These are phyloP conservation scores for Nasonovia ribisnigri DNA, from an alignment of 2,888 invertebrate species.

Conservation along the genomic window DNA sequence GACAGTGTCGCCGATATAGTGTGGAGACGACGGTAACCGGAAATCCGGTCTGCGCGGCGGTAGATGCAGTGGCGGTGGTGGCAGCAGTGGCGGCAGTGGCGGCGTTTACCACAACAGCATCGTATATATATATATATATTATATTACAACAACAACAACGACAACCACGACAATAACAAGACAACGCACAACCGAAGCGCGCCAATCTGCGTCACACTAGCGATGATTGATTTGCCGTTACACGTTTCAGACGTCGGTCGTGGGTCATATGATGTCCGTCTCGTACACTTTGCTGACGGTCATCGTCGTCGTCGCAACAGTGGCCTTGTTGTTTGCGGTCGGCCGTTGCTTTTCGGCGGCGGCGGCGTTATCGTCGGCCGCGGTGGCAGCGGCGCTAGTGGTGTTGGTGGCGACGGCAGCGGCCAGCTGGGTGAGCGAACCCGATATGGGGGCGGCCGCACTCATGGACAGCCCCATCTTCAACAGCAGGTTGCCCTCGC, in stretches of 20 bases:
- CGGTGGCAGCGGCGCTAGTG: conserved; percentile 60
- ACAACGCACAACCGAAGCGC: background rate
- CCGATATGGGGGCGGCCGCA: conserved; percentile 74
- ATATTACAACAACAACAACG: background rate
- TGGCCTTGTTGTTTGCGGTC: conserved; percentile 67
- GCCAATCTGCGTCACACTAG: background rate
- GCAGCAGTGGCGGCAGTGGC: background rate
- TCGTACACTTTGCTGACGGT: conserved; percentile 86
- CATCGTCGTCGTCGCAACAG: conserved; percentile 66
- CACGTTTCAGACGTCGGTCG: conserved; percentile 49
- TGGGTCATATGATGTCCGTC: conserved; percentile 91
- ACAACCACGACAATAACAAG: background rate
- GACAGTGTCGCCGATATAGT: background rate
- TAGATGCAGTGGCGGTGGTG: background rate
- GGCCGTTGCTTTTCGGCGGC: conserved; percentile 68
- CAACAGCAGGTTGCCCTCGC: conserved; percentile 86
- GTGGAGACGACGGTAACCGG: background rate
- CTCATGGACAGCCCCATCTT: conserved; percentile 82
- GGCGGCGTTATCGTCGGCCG: conserved; percentile 67
- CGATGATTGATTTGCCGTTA: background rate
- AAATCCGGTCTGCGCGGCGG: background rate
- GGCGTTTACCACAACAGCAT: background rate
- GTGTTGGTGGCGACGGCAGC: conserved; percentile 64
- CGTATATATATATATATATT: background rate
- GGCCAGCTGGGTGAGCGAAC: conserved; percentile 76